phyloP scores from a whole-genome alignment of 2,888 invertebrate species.

The Meteorus cinctellus region DNA sequence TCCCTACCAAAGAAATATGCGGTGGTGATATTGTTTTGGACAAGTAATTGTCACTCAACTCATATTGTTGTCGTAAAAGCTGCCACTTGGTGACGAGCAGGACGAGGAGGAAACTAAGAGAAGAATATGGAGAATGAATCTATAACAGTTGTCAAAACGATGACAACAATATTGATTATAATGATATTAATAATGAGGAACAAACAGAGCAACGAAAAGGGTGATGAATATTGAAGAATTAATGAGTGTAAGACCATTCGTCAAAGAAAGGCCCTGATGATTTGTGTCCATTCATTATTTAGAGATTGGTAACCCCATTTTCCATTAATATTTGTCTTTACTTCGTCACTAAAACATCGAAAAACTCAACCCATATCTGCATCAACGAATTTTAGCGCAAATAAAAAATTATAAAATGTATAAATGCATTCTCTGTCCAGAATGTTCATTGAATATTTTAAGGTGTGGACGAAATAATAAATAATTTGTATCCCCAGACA shows the following conservation, averaged over 20 bases:
- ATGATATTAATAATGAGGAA: constrained; percentile 58
- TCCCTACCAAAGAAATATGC: too few relatives aligned
- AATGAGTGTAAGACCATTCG: constrained; percentile 50
- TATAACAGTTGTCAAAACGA: background rate
- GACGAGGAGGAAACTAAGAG: background rate
- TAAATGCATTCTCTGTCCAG: too few relatives aligned
- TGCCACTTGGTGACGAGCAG: background rate
- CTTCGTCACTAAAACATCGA: constrained; percentile 42
- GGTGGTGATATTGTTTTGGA: constrained; percentile 53
- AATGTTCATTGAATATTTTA: too few relatives aligned
- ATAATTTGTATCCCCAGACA: too few relatives aligned
- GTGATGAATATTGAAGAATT: constrained; percentile 34
- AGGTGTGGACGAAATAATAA: too few relatives aligned
- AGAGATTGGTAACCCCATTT: constrained; percentile 72
- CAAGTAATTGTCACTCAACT: constrained; percentile 54
- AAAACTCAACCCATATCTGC: constrained; percentile 41
- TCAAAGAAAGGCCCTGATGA: constrained; percentile 58
- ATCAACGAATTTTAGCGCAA: too few relatives aligned
- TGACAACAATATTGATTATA: background rate
- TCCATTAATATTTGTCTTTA: constrained; percentile 52
- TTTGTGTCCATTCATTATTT: constrained; percentile 71
- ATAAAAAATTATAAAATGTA: too few relatives aligned
- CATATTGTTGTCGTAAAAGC: constrained; percentile 27
- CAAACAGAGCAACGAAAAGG: constrained; percentile 55
- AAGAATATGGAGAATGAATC: background rate